These are phyloP conservation scores for Teleopsis dalmanni DNA, from an alignment of 1,140 invertebrate genomes.

Conservation along the genomic window DNA sequence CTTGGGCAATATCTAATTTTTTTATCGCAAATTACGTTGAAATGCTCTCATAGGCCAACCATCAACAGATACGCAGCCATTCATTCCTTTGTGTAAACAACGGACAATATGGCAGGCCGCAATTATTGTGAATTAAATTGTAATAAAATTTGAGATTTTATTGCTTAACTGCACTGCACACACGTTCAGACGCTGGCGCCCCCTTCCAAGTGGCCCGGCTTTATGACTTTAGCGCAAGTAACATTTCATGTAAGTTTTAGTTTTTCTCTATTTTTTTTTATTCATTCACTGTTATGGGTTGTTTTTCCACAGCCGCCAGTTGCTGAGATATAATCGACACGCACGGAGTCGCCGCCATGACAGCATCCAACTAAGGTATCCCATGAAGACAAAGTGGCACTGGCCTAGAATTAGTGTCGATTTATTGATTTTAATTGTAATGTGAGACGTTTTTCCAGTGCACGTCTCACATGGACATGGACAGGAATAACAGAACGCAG, in stretches of 20 bases:
- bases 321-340: constrained; percentile 6
- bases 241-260: neutral
- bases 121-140: constrained; percentile 14
- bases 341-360: constrained; percentile 7
- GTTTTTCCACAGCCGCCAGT: neutral
- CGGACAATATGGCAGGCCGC: constrained; percentile 6
- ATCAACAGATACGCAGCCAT: no score
- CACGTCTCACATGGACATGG: no score
- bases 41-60: no score
- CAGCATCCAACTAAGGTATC: neutral
- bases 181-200: neutral
- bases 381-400: neutral
- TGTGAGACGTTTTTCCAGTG: constrained; percentile 16
- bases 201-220: no score
- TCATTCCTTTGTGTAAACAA: no score
- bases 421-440: constrained; percentile 20
- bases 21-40: no score
- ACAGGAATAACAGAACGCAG: no score
- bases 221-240: no score
- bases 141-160: constrained; percentile 12
- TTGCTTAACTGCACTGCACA: constrained; percentile 3
- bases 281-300: neutral
- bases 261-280: no score
- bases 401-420: constrained; percentile 14
- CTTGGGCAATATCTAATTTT: no score